Base-by-base conservation (phyloP, 2,888 invertebrate genomes). In the Torymus texanus region DNA sequence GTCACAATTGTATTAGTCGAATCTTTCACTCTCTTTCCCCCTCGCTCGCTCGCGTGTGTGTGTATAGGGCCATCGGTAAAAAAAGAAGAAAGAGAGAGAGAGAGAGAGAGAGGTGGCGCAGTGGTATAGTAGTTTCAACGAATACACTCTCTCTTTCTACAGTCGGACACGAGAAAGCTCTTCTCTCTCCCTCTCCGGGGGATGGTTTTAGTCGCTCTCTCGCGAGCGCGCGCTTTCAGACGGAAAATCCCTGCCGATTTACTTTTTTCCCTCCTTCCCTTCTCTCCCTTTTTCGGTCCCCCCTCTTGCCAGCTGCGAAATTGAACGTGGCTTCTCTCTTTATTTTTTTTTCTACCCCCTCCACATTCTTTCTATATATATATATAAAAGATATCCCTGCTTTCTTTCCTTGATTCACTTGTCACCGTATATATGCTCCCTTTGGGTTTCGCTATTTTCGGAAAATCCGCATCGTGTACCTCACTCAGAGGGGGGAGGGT, bases 101-200 rank as follows among this genome's bases (percentile, higher is more conserved):
- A 87, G 86, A 86, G 72, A 51, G 41, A 41, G 41, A 41, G 8
- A 41, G 41, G 41, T 41, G 41, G 8, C 41, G 41, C 41, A 41
- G 41, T 41, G 8, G 41, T 41, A 41, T 41, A 41, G 55, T 56
- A 55, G 29, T 41, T 80, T 70, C 62, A 29, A 41, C 62, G 78
- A 72, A 68, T 76, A 50, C n/a, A 62, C 62, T 63, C 68, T 24
- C 72, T 72, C 58, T 24, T 62, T 61, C 68, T 61, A 83, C 85
- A 84, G 84, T 84, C 83, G 86, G 86, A 89, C 89, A 89, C 84
- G 89, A 86, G 88, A 89, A 89, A 89, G 89, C 89, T 89, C 86
- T 89, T 84, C 86, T 84, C 86, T 84, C 86, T 84, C 82, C 83
- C 85, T 71, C 85, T 71, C 53, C 51, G 63, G 77, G 63, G 81